Evolutionary conservation across 2,797 vertebrate species (phyloP).

Genomic region (Crax fasciolata): DNA sequence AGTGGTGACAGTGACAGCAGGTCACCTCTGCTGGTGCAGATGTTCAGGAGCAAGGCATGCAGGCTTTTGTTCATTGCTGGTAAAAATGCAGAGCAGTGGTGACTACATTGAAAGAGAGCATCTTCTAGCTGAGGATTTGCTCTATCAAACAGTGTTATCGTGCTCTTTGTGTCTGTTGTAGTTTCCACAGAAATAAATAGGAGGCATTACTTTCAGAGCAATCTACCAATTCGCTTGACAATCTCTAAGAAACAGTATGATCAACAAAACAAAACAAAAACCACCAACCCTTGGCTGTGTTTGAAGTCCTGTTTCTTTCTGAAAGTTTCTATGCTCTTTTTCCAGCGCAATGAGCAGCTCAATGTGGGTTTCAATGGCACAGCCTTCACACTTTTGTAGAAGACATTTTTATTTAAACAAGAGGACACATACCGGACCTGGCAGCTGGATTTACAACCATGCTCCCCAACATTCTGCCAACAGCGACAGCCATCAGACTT

Average conservation of each 20-base stretch:
- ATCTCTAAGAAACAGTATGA: neutral
- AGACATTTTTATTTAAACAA: neutral
- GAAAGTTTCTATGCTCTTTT: neutral
- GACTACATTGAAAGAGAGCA: too few species aligned
- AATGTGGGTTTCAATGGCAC: accelerated
- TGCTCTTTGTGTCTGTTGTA: too few species aligned
- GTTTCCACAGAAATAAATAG: too few species aligned
- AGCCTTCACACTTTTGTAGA: neutral
- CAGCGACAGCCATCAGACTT: neutral
- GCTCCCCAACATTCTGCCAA: neutral
- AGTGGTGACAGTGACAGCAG: too few species aligned
- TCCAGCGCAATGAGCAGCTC: neutral
- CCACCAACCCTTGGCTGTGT: neutral
- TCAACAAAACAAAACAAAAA: neutral
- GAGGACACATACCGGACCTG: neutral
- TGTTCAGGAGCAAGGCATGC: too few species aligned
- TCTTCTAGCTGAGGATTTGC: too few species aligned
- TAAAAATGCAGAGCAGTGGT: too few species aligned
- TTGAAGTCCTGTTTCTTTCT: neutral
- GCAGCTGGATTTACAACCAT: neutral
- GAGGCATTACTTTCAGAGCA: too few species aligned
- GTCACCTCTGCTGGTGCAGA: too few species aligned
- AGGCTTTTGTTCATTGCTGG: too few species aligned
- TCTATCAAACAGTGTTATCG: too few species aligned
- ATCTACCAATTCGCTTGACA: too few species aligned